A percentile compares a stretch with the other conserved stretches of the same genome.
These are phyloP conservation scores for Takifugu bimaculatus DNA, from an alignment of 2,113 vertebrate species.

Conservation along the genomic window DNA sequence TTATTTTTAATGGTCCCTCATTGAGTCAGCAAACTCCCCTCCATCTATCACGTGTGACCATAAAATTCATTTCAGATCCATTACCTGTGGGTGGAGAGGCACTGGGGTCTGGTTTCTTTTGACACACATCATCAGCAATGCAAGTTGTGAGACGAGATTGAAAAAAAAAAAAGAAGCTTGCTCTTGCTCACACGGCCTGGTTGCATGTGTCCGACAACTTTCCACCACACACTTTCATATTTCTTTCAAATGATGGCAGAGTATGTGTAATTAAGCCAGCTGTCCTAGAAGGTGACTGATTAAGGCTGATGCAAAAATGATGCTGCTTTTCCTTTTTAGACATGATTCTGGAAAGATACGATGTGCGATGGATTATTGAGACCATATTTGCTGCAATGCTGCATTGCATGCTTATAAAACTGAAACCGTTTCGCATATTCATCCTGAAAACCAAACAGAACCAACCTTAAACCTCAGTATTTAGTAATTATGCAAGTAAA, in stretches of 20 bases:
- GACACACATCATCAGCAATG: conserved; percentile 36
- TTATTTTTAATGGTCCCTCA: conserved; percentile 15
- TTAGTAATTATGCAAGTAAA: not conserved
- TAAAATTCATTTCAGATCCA: conserved; percentile 21
- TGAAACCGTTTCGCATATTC: too few species aligned
- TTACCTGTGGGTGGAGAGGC: conserved; percentile 35
- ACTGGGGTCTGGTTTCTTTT: conserved; percentile 27
- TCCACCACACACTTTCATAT: not conserved
- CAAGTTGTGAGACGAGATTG: conserved; percentile 25
- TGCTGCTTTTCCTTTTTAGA: conserved; percentile 18
- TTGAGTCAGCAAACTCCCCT: conserved; percentile 13
- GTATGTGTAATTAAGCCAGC: not conserved
- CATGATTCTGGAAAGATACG: not conserved
- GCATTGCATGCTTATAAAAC: too few species aligned
- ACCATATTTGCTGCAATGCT: not conserved
- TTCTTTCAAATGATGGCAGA: not conserved
- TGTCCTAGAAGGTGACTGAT: not conserved
- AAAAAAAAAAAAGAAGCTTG: conserved; percentile 13
- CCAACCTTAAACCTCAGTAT: not conserved
- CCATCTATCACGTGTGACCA: conserved; percentile 15
- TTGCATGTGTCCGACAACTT: conserved; percentile 6
- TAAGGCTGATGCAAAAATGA: conserved; percentile 1
- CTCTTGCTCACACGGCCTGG: conserved; percentile 25
- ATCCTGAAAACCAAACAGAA: not conserved
- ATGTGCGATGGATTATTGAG: not conserved